Evolutionary conservation across 2,888 invertebrate genomes (phyloP).

Genomic region (Oxyscelio sp.): DNA sequence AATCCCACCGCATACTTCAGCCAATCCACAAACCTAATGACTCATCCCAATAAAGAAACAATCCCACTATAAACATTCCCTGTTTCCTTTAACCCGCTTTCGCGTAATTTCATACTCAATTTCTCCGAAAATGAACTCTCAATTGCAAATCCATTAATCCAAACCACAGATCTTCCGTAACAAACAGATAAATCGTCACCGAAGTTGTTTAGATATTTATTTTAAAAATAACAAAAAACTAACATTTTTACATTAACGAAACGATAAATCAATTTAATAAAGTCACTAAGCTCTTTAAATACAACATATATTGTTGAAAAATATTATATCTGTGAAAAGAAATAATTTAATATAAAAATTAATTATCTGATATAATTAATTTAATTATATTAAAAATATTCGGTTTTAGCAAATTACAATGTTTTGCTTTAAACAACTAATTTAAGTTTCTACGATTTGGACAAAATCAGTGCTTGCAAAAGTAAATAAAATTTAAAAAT

Average conservation of each 20-base stretch:
- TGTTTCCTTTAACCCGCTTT: constrained; percentile 13
- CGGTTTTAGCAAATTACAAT: too few relatives aligned
- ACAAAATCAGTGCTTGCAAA: too few relatives aligned
- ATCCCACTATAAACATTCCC: constrained; percentile 22
- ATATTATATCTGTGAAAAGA: too few relatives aligned
- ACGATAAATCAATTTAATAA: too few relatives aligned
- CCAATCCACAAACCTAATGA: constrained; percentile 20
- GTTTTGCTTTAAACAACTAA: too few relatives aligned
- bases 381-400: too few relatives aligned
- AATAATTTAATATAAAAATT: too few relatives aligned
- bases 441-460: too few relatives aligned
- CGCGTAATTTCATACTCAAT: constrained; percentile 27
- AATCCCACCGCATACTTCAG: constrained; percentile 1
- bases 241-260: neutral
- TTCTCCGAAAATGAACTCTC: constrained; percentile 41
- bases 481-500: too few relatives aligned
- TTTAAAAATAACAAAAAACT: neutral
- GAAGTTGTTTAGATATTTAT: constrained; percentile 19
- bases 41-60: constrained; percentile 16
- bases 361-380: too few relatives aligned
- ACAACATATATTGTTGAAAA: too few relatives aligned
- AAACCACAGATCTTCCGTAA: constrained; percentile 24
- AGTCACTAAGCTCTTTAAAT: too few relatives aligned
- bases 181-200: constrained; percentile 6
- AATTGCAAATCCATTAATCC: constrained; percentile 52